phyloP scores from a whole-genome alignment of 1,140 invertebrate species.

The Pseudachorutes palmiensis region DNA sequence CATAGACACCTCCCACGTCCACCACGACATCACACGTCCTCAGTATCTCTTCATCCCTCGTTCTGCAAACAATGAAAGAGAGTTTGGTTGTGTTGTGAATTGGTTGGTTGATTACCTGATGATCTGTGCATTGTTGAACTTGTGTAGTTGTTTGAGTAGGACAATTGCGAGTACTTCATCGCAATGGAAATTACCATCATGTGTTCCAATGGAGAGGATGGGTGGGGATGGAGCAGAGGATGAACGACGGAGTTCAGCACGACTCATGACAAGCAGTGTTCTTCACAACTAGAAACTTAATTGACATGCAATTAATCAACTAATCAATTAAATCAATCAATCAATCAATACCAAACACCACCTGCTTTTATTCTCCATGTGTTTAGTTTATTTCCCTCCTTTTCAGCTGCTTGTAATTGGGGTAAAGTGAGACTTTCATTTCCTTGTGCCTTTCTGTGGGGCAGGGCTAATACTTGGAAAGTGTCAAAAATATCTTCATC shows the following conservation, averaged over 20 bases:
- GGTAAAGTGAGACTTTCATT: too few species aligned
- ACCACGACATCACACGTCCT: slow-evolving; percentile 87
- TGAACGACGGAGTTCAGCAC: background rate
- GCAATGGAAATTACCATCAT: slow-evolving; percentile 66
- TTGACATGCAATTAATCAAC: too few species aligned
- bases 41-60: slow-evolving; percentile 57
- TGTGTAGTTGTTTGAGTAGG: slow-evolving; percentile 72
- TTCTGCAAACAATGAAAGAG: slow-evolving; percentile 43
- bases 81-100: background rate
- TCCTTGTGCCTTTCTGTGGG: too few species aligned
- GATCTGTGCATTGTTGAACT: slow-evolving; percentile 73
- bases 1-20: slow-evolving; percentile 87
- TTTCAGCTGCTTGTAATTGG: too few species aligned
- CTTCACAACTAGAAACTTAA: too few species aligned
- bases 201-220: slow-evolving; percentile 2
- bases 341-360: too few species aligned
- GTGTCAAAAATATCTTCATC: too few species aligned
- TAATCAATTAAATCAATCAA: too few species aligned
- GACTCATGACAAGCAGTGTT: too few species aligned
- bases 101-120: slow-evolving; percentile 52
- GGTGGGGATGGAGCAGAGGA: background rate
- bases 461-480: too few species aligned
- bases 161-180: slow-evolving; percentile 91
- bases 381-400: too few species aligned
- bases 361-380: too few species aligned